Conservation (phyloP, 2,113 vertebrate genomes). For the Microcebus tavaratra region DNA sequence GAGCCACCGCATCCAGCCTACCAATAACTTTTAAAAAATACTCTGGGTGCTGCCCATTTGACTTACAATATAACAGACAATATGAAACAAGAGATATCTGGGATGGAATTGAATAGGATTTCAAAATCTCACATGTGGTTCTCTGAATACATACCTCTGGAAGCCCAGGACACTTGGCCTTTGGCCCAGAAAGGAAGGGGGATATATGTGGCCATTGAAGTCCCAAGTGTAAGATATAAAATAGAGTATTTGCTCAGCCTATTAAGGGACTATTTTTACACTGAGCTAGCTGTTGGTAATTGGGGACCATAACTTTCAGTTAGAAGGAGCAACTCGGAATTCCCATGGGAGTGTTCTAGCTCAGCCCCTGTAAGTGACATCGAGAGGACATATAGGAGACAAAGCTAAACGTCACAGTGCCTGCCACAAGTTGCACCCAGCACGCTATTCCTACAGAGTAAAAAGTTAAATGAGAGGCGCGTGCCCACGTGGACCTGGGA, state of each 20-base stretch:
- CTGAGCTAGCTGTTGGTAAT: neutral
- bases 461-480: neutral
- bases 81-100: neutral
- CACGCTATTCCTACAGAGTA: neutral
- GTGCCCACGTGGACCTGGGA: neutral
- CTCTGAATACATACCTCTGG: neutral
- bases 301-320: neutral
- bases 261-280: neutral
- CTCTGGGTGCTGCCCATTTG: neutral
- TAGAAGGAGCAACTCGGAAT: slow-evolving; percentile 1
- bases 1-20: too few species aligned
- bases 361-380: neutral
- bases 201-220: neutral
- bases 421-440: neutral
- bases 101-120: neutral
- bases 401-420: neutral
- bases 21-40: neutral
- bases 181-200: neutral
- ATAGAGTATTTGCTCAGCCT: neutral
- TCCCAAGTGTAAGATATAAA: neutral
- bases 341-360: neutral
- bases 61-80: slow-evolving; percentile 3
- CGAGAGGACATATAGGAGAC: neutral
- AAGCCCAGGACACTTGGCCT: neutral
- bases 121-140: neutral